phyloP scores from a whole-genome alignment of 2,797 vertebrate species.

The Australoheros facetus region DNA sequence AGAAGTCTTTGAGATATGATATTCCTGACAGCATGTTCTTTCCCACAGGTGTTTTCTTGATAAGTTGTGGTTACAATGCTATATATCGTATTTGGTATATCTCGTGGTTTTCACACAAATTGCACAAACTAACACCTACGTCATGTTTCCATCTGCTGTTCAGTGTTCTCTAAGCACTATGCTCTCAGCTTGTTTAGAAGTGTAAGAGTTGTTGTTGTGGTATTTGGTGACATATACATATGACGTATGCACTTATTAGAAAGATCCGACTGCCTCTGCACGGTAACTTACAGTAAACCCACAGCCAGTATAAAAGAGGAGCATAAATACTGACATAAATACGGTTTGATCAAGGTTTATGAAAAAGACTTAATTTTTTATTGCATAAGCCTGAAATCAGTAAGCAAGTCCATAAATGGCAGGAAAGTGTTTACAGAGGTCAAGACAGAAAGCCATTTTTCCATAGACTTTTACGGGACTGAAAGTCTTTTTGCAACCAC shows the following conservation, averaged over 20 bases:
- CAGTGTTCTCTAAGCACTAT: background rate
- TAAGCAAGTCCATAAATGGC: too few relatives aligned
- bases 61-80: background rate
- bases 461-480: too few relatives aligned
- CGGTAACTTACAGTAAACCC: background rate
- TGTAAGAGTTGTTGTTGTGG: background rate
- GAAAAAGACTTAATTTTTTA: too few relatives aligned
- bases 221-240: background rate
- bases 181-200: too few relatives aligned
- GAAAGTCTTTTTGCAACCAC: too few relatives aligned
- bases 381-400: too few relatives aligned
- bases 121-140: background rate
- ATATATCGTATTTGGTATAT: constrained; percentile 9
- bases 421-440: too few relatives aligned
- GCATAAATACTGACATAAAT: background rate
- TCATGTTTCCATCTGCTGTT: constrained; percentile 7
- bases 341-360: too few relatives aligned
- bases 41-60: background rate
- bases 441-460: too few relatives aligned
- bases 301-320: background rate
- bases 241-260: background rate
- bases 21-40: background rate
- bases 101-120: constrained; percentile 31
- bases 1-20: background rate
- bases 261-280: background rate